Base-by-base conservation (phyloP, 2,797 vertebrate genomes). In the Clarias platycephalus region DNA sequence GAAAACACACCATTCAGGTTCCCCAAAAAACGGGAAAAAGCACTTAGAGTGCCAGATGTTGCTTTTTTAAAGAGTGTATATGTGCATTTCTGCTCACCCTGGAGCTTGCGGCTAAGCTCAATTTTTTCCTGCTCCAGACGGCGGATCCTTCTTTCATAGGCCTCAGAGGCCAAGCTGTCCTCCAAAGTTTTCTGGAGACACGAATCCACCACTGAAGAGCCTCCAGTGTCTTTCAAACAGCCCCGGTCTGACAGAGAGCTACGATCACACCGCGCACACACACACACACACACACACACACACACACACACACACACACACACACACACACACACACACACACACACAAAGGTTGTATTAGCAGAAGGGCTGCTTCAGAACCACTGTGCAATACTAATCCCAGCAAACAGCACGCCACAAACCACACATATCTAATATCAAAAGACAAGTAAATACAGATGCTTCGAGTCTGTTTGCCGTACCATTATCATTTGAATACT, bases 41-140 rank as follows among this genome's bases (percentile, higher is more conserved):
- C 31, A 62, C 5, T 60, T 24, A 1, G 7, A 15, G 22, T 78
- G 57, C 57, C 57, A 60, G 55, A 58, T 77, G 31, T 37, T 60
- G 49, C 26, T 24, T 83, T 26, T 75, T 34, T 74, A 57, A 16
- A 9, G 71, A 55, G 34, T 75, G 57, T 71, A 31, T 60, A 24
- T 34, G 58, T 77, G 70, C 34, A 5, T 22, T 24, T 80, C 37
- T 49, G 5, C 83, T 87, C 92, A 99, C 98, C 98, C 94, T 98
- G 97, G 86, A 99, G 94, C 89, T 99, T 99, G 91, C 98, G 96
- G 90, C 95, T 96, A 78, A 99, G 96, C 93, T 99, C 98, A 80
- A 97, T 89, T 86, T 99, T 99, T 89, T 99, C 98, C 89, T 99
- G 98, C 86, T 99, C 98, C 68, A 99, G 93, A 24, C 97, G 96